phyloP scores from a whole-genome alignment of 2,888 invertebrate genomes.

The Apoderus coryli region DNA sequence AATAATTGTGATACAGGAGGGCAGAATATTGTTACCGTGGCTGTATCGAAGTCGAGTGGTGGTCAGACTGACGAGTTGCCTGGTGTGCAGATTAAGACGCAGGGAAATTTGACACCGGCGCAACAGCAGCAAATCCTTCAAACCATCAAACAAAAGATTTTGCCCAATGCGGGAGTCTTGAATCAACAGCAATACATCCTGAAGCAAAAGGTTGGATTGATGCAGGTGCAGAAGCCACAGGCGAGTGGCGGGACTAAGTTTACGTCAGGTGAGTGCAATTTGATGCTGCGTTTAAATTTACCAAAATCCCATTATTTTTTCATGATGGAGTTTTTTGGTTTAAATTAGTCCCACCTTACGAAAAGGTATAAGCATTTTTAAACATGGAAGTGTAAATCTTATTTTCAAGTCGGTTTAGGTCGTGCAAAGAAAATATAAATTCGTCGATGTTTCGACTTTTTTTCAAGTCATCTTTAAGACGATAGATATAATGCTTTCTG shows the following conservation, averaged over 20 bases:
- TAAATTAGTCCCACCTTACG: too few relatives aligned
- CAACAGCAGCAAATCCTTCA: conserved; percentile 36
- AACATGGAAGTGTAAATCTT: too few relatives aligned
- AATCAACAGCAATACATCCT: conserved; percentile 31
- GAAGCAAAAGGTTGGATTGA: conserved; percentile 33
- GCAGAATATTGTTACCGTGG: conserved; percentile 20
- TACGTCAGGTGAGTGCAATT: conserved; percentile 13
- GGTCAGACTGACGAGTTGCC: background rate
- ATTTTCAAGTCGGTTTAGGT: too few relatives aligned
- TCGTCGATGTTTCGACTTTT: too few relatives aligned
- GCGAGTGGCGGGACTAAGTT: conserved; percentile 16
- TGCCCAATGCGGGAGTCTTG: conserved; percentile 29
- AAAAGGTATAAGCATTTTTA: too few relatives aligned
- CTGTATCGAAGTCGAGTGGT: conserved; percentile 18
- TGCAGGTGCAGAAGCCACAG: conserved; percentile 20
- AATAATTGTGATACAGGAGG: conserved; percentile 11
- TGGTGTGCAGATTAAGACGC: conserved; percentile 24
- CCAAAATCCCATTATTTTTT: too few relatives aligned
- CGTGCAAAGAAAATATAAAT: too few relatives aligned
- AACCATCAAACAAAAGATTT: conserved; percentile 30
- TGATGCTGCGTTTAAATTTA: too few relatives aligned
- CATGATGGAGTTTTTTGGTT: too few relatives aligned
- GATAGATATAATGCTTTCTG: too few relatives aligned
- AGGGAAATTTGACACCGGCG: conserved; percentile 27
- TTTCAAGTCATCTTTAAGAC: too few relatives aligned